Percentiles rank a stretch among this genome's conserved stretches.
Conservation (phyloP, 2,888 invertebrate genomes). For the Macrostomum cliftonense region DNA sequence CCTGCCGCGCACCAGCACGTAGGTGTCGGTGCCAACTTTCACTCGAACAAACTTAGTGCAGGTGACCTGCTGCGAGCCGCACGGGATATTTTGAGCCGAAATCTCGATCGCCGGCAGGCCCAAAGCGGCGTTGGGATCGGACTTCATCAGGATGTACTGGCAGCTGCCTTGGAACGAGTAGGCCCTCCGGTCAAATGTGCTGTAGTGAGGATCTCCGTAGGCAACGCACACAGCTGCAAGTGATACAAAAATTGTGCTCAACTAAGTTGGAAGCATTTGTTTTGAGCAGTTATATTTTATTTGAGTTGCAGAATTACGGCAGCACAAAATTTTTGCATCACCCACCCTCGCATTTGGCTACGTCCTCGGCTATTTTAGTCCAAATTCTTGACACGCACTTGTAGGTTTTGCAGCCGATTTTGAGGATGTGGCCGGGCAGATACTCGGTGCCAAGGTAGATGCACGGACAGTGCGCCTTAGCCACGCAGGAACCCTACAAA, state of each 20-base stretch:
- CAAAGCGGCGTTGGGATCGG: constrained; percentile 7
- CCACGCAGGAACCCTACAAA: constrained; percentile 18
- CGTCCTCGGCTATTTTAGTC: constrained; percentile 1
- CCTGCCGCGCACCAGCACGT: constrained; percentile 5
- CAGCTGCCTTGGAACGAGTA: constrained; percentile 76
- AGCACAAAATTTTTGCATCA: no score
- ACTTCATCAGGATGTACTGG: constrained; percentile 53
- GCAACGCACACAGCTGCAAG: constrained; percentile 54
- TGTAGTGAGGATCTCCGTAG: constrained; percentile 76
- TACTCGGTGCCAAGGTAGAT: constrained; percentile 43
- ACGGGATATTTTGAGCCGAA: constrained; percentile 62
- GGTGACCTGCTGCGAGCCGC: constrained; percentile 53
- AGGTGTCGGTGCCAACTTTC: constrained; percentile 5
- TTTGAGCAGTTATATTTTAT: no score
- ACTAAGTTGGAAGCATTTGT: no score
- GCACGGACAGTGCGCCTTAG: constrained; percentile 21
- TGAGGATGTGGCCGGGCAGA: constrained; percentile 51
- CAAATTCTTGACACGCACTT: constrained; percentile 4
- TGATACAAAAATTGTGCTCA: background rate
- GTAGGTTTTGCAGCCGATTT: constrained; percentile 1
- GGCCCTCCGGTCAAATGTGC: constrained; percentile 61
- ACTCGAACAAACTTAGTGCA: constrained; percentile 57
- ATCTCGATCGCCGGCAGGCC: constrained; percentile 42
- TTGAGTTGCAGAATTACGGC: no score
- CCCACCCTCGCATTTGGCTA: constrained; percentile 6